Percentiles rank a stretch among this genome's conserved stretches.
Evolutionary conservation across 2,797 vertebrate species (phyloP).

Genomic region (Cirrhinus mrigala): DNA sequence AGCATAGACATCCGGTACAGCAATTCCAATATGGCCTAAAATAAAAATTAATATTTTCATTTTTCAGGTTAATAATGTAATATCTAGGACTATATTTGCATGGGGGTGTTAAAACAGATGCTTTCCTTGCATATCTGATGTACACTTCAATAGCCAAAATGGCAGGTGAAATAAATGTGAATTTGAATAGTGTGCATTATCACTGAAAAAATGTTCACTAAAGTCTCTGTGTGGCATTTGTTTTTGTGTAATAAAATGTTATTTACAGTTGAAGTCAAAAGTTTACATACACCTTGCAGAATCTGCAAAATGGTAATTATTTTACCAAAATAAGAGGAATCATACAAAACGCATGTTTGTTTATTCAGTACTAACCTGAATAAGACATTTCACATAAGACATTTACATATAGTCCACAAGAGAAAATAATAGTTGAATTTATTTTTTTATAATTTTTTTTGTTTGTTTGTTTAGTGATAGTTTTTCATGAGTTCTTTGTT

Average conservation of each 20-base stretch:
- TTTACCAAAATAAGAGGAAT: too few relatives aligned
- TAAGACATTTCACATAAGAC: too few relatives aligned
- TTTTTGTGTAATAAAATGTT: not conserved
- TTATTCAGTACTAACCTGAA: too few relatives aligned
- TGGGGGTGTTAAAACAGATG: not conserved
- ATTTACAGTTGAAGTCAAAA: too few relatives aligned
- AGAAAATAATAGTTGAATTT: too few relatives aligned
- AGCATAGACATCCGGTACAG: constrained; percentile 90
- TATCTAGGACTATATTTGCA: not conserved
- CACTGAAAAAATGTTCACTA: not conserved
- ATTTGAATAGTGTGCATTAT: not conserved
- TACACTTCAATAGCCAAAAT: not conserved
- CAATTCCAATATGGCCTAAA: constrained; percentile 94
- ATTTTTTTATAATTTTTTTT: too few relatives aligned
- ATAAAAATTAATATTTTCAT: not conserved
- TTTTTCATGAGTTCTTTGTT: too few relatives aligned
- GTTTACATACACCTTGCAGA: too few relatives aligned
- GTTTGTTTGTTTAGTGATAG: too few relatives aligned
- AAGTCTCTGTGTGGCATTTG: not conserved
- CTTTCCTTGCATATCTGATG: not conserved
- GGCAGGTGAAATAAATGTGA: not conserved
- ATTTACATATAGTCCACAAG: too few relatives aligned
- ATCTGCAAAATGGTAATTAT: too few relatives aligned
- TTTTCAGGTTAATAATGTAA: not conserved
- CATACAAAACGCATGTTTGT: too few relatives aligned